phyloP scores from a whole-genome alignment of 1,140 invertebrate genomes.

The Wasmannia auropunctata region DNA sequence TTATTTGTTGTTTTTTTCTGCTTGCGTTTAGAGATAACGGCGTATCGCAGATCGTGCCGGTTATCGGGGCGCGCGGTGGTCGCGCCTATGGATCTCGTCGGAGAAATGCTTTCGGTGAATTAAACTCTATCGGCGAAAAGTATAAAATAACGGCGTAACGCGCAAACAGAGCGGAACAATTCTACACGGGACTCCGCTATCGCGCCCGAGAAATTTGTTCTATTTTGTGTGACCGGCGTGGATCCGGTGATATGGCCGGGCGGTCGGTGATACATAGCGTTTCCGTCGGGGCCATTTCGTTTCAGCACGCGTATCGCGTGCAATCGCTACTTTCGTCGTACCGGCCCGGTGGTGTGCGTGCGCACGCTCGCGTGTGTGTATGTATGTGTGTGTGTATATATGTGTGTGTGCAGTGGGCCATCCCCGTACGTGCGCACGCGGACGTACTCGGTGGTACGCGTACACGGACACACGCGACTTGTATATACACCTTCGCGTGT shows the following conservation, averaged over 20 bases:
- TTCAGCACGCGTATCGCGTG: constrained; percentile 63
- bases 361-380: background rate
- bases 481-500: background rate
- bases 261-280: constrained; percentile 62
- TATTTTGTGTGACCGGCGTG: constrained; percentile 62
- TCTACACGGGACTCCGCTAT: constrained; percentile 44
- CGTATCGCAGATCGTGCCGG: background rate
- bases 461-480: background rate
- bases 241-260: constrained; percentile 62
- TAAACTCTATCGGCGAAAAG: constrained; percentile 57
- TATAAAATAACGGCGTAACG: constrained; percentile 56
- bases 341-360: background rate
- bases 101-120: constrained; percentile 51
- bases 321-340: constrained; percentile 59
- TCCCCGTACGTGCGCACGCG: too few species aligned
- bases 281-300: constrained; percentile 63
- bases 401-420: too few species aligned
- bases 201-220: constrained; percentile 63
- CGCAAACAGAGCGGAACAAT: constrained; percentile 60
- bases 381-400: too few species aligned
- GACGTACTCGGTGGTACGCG: background rate
- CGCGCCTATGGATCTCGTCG: constrained; percentile 10
- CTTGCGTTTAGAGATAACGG: constrained; percentile 30
- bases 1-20: background rate
- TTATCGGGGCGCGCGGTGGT: constrained; percentile 4